Percentiles rank a stretch among this genome's conserved stretches.
Evolutionary conservation across 2,888 invertebrate species (phyloP).

Genomic region (Leptopilina drosophilae): DNA sequence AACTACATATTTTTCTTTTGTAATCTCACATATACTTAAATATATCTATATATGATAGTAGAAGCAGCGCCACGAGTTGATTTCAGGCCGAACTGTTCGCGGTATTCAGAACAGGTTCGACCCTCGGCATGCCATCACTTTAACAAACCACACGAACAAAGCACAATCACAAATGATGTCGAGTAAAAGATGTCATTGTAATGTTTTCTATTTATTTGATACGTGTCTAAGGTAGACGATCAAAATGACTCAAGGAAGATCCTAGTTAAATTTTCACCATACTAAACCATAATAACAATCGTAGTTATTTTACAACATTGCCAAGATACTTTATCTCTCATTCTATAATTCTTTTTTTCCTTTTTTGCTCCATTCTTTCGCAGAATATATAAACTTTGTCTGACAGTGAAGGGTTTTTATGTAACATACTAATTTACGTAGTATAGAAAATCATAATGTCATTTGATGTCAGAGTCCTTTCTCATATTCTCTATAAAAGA

Average conservation of each 20-base stretch:
- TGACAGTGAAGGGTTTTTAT: too few relatives aligned
- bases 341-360: too few relatives aligned
- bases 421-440: too few relatives aligned
- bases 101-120: slow-evolving; percentile 73
- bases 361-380: too few relatives aligned
- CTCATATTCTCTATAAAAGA: too few relatives aligned
- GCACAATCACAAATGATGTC: slow-evolving; percentile 45
- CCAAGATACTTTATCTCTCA: neutral
- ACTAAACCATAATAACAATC: slow-evolving; percentile 23
- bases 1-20: slow-evolving; percentile 31
- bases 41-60: neutral
- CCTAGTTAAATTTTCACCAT: slow-evolving; percentile 11
- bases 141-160: slow-evolving; percentile 59
- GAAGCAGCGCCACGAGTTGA: slow-evolving; percentile 42
- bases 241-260: slow-evolving; percentile 47
- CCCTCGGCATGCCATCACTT: slow-evolving; percentile 65
- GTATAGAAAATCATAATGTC: too few relatives aligned
- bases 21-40: slow-evolving; percentile 19
- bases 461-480: too few relatives aligned
- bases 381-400: too few relatives aligned
- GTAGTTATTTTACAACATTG: too few relatives aligned
- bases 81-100: slow-evolving; percentile 41
- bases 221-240: slow-evolving; percentile 44
- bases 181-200: slow-evolving; percentile 55
- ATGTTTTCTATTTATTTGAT: slow-evolving; percentile 55